A percentile compares a stretch with the other conserved stretches of the same genome.
These are phyloP conservation scores for Montipora efflorescens DNA, from an alignment of 64 coral and sea anemone genomes.

Conservation along the genomic window DNA sequence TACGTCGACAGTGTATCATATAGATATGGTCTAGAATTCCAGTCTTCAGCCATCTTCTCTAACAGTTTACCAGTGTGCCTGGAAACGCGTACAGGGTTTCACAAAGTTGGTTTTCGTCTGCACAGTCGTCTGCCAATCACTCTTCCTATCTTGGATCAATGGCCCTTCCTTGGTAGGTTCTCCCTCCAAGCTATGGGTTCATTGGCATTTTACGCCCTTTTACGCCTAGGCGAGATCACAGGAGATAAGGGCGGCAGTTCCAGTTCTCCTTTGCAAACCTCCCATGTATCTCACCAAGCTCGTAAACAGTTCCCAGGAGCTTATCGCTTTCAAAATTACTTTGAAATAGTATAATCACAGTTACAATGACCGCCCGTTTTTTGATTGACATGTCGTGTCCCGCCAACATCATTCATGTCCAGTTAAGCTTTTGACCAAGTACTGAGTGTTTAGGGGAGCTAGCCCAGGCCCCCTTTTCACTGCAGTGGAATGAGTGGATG, in stretches of 20 bases:
- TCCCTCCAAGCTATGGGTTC: too few species aligned
- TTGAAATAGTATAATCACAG: too few species aligned
- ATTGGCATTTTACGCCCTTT: neutral
- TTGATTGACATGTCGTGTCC: neutral
- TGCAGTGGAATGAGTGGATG: too few species aligned
- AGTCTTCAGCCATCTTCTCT: neutral
- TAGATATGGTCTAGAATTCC: neutral
- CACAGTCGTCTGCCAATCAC: too few species aligned
- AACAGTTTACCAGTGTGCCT: slow-evolving; percentile 17
- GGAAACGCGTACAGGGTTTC: neutral
- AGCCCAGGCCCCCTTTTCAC: too few species aligned
- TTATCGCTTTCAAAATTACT: slow-evolving; percentile 3
- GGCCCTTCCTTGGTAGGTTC: neutral
- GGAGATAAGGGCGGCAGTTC: neutral
- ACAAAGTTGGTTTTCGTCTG: neutral
- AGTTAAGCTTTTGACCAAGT: neutral
- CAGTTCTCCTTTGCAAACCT: neutral
- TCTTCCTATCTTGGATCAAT: neutral
- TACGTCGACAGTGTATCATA: too few species aligned
- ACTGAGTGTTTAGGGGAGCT: neutral
- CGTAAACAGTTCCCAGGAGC: neutral
- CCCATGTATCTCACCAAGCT: slow-evolving; percentile 30
- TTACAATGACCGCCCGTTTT: neutral
- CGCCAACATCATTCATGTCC: slow-evolving; percentile 27
- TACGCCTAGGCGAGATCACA: slow-evolving; percentile 31